A percentile compares a stretch with the other conserved stretches of the same genome.
phyloP scores from a whole-genome alignment of 2,797 vertebrate species.

The Podargus strigoides region DNA sequence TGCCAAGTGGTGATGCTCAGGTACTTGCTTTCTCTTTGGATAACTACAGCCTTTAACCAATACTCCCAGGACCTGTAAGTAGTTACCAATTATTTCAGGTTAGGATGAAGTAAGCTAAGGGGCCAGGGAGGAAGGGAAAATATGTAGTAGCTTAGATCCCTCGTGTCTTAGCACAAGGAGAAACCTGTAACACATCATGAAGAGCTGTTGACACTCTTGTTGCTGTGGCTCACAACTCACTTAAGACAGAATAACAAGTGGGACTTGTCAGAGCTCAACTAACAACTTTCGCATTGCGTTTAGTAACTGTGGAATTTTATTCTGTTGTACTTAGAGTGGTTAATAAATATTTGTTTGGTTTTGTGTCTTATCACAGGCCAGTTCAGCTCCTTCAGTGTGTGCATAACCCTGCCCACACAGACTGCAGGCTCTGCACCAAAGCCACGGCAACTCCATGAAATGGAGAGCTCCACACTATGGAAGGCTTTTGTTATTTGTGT shows the following conservation, averaged over 20 bases:
- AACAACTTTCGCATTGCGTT: not conserved
- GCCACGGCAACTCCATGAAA: not conserved
- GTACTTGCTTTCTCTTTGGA: not conserved
- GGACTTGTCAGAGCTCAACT: not conserved
- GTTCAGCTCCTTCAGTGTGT: conserved; percentile 68
- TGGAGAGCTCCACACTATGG: fast-evolving
- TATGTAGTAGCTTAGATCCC: not conserved
- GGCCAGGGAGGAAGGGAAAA: not conserved
- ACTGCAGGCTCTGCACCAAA: conserved; percentile 52
- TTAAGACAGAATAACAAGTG: not conserved
- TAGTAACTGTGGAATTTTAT: not conserved
- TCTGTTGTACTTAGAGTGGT: not conserved
- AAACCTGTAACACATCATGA: not conserved
- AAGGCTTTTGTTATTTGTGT: not conserved
- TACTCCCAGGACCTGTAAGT: not conserved
- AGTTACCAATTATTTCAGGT: not conserved
- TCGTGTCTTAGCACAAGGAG: not conserved
- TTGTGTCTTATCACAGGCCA: conserved; percentile 55
- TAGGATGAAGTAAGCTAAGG: not conserved
- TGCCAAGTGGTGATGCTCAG: fast-evolving
- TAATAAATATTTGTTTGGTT: not conserved
- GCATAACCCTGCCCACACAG: not conserved
- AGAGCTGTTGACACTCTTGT: fast-evolving
- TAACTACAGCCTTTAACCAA: not conserved
- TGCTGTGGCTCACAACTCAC: not conserved